These are phyloP conservation scores for Dendrolimus pini DNA, from an alignment of 2,888 invertebrate genomes.

Conservation along the genomic window DNA sequence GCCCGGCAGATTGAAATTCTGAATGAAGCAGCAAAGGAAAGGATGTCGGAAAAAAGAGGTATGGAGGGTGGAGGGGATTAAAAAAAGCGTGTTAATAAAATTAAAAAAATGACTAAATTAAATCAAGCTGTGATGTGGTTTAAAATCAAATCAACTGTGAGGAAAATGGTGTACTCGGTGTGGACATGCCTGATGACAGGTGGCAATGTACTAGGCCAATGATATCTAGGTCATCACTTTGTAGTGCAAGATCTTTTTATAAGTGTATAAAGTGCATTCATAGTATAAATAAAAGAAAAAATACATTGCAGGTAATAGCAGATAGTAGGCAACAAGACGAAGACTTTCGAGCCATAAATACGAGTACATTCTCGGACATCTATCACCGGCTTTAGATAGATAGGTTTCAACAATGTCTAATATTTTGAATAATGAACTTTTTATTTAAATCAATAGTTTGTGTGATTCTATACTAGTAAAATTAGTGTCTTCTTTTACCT, in stretches of 20 bases:
- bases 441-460: too few relatives aligned
- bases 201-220: constrained; percentile 11
- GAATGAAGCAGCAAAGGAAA: constrained; percentile 55
- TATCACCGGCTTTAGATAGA: too few relatives aligned
- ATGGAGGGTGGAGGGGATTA: constrained; percentile 60
- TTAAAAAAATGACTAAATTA: constrained; percentile 52
- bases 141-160: constrained; percentile 25
- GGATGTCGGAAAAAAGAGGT: constrained; percentile 36
- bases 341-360: too few relatives aligned
- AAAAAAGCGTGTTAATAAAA: constrained; percentile 77
- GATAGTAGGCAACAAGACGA: too few relatives aligned
- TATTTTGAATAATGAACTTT: too few relatives aligned
- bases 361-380: too few relatives aligned
- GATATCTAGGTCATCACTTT: constrained; percentile 12
- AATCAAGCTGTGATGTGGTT: constrained; percentile 47
- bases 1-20: constrained; percentile 70
- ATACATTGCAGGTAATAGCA: too few relatives aligned
- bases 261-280: too few relatives aligned
- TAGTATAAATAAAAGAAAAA: too few relatives aligned
- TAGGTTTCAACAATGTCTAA: too few relatives aligned
- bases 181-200: constrained; percentile 52
- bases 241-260: constrained; percentile 1
- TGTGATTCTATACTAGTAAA: too few relatives aligned
- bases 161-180: constrained; percentile 25
- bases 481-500: too few relatives aligned